phyloP scores from a whole-genome alignment of 1,140 invertebrate species.

The Limonius californicus region DNA sequence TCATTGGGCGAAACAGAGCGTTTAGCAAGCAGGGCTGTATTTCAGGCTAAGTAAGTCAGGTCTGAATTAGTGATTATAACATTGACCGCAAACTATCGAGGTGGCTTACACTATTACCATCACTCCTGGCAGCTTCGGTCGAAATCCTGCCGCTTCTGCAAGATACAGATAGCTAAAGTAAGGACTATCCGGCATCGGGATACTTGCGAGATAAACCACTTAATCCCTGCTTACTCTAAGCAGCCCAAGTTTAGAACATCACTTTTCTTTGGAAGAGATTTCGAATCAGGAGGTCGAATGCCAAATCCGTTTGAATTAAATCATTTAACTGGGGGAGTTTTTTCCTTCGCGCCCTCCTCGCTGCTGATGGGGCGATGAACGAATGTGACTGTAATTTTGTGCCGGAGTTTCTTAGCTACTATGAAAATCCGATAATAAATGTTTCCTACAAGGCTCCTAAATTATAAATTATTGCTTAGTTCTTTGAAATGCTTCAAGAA shows the following conservation, averaged over 20 bases:
- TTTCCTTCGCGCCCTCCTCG: constrained; percentile 4
- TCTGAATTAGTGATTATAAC: constrained; percentile 28
- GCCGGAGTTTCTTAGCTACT: not conserved
- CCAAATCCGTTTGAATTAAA: constrained; percentile 28
- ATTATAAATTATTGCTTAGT: too few species aligned
- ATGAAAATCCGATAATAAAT: too few species aligned
- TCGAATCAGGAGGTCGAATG: constrained; percentile 24
- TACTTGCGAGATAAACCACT: constrained; percentile 34
- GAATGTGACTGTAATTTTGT: not conserved
- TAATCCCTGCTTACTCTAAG: constrained; percentile 33
- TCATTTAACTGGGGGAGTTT: constrained; percentile 23
- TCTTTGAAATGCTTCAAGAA: too few species aligned
- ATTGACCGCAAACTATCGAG: constrained; percentile 32
- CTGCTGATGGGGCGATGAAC: not conserved
- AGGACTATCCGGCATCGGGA: constrained; percentile 29
- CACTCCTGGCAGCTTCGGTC: constrained; percentile 17
- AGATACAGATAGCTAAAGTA: constrained; percentile 46
- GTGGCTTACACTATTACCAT: constrained; percentile 26
- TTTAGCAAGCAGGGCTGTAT: too few species aligned
- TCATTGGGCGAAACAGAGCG: too few species aligned
- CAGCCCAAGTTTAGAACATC: constrained; percentile 24
- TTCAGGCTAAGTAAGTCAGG: constrained; percentile 5
- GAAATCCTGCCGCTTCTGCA: constrained; percentile 39
- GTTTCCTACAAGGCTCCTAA: too few species aligned
- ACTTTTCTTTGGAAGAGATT: constrained; percentile 25